Evolutionary conservation across 1,140 invertebrate species (phyloP).

Genomic region (Dermatophagoides farinae): DNA sequence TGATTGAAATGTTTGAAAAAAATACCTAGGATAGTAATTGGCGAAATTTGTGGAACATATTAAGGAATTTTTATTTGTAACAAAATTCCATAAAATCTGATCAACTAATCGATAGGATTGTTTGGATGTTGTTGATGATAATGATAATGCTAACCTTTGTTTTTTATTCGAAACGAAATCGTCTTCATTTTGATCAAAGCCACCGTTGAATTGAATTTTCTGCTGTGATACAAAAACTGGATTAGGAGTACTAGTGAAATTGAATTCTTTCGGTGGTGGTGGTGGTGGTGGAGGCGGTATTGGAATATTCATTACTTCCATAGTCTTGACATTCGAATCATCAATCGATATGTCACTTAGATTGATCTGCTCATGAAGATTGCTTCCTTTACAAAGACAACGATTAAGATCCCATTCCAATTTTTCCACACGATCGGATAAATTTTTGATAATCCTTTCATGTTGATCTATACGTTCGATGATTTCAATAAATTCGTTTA

Average conservation of each 20-base stretch:
- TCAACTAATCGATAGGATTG: background rate
- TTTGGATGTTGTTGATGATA: background rate
- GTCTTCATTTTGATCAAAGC: too few relatives aligned
- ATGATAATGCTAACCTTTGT: background rate
- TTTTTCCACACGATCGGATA: too few relatives aligned
- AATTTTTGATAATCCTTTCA: too few relatives aligned
- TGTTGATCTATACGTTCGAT: too few relatives aligned
- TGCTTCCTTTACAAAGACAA: too few relatives aligned
- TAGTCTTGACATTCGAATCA: background rate
- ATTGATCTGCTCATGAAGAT: too few relatives aligned
- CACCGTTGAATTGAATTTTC: background rate
- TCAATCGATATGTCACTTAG: too few relatives aligned
- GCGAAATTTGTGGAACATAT: too few relatives aligned
- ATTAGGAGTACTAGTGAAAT: slow-evolving; percentile 5
- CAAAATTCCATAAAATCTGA: too few relatives aligned
- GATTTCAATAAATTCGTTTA: too few relatives aligned
- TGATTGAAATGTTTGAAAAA: background rate
- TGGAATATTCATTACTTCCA: background rate
- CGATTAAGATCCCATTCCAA: too few relatives aligned
- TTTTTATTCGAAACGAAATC: background rate
- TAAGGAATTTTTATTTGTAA: too few relatives aligned
- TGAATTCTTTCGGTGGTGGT: background rate
- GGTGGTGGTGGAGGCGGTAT: background rate
- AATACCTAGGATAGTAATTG: background rate
- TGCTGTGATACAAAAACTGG: background rate